Percentiles rank a stretch among this genome's conserved stretches.
These are phyloP conservation scores for Ceratina australensis DNA, from an alignment of 1,140 invertebrate species.

Conservation along the genomic window DNA sequence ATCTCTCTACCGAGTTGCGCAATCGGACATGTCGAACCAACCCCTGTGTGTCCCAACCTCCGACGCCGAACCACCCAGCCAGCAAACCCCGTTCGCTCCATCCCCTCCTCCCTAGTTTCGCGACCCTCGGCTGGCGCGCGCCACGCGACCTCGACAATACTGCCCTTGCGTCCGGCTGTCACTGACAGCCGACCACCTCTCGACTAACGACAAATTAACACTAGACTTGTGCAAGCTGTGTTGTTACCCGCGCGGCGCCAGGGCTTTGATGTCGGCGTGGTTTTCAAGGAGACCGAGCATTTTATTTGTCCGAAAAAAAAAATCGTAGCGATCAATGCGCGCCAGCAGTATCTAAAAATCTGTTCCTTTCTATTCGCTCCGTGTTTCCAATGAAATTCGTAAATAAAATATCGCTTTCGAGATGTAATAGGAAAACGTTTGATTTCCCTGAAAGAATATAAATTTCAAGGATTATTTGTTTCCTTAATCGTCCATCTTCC, in stretches of 20 bases:
- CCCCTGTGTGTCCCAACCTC: constrained; percentile 40
- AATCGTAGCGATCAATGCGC: background rate
- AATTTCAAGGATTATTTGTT: background rate
- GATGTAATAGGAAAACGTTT: background rate
- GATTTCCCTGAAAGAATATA: background rate
- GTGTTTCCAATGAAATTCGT: background rate
- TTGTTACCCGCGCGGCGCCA: constrained; percentile 7
- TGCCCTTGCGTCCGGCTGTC: constrained; percentile 62
- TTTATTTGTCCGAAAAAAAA: background rate
- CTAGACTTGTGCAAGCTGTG: constrained; percentile 35
- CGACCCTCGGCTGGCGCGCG: constrained; percentile 41
- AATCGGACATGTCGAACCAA: constrained; percentile 47
- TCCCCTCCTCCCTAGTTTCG: constrained; percentile 5
- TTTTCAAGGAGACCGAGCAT: background rate
- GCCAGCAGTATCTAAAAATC: background rate
- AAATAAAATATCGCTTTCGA: no score
- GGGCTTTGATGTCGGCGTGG: background rate
- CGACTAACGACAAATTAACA: constrained; percentile 64
- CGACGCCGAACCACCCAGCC: constrained; percentile 31
- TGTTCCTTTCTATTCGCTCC: background rate
- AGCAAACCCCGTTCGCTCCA: constrained; percentile 27
- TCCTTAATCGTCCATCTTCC: background rate
- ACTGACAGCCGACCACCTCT: constrained; percentile 58
- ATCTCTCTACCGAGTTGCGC: constrained; percentile 2
- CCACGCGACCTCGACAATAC: constrained; percentile 66